Conservation (phyloP, 1,140 invertebrate genomes). For the Tetragnatha versicolor region DNA sequence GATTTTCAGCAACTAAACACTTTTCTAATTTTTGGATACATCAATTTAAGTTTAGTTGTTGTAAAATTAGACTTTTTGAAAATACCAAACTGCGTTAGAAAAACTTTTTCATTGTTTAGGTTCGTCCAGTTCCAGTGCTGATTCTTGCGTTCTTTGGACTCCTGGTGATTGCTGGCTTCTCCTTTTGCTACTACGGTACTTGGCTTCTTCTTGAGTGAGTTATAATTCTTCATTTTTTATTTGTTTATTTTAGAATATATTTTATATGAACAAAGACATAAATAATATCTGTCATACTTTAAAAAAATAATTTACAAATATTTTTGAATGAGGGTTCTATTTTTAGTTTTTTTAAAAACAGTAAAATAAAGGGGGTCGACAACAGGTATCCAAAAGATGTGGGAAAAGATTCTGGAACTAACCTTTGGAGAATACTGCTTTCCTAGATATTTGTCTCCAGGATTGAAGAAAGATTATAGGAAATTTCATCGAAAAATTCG, state of each 20-base stretch:
- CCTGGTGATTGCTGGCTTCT: constrained; percentile 78
- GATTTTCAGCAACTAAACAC: background rate
- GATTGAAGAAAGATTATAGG: too few species aligned
- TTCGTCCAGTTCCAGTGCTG: constrained; percentile 80
- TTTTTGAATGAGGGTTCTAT: background rate
- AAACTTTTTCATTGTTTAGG: constrained; percentile 61
- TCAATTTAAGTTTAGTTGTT: background rate
- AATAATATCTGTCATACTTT: background rate
- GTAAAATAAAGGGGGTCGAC: background rate
- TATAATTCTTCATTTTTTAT: background rate
- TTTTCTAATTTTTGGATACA: background rate
- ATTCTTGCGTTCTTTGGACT: constrained; percentile 76
- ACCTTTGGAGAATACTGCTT: too few species aligned
- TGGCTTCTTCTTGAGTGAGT: constrained; percentile 88
- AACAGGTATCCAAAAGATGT: background rate
- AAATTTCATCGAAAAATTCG: too few species aligned
- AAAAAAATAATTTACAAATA: background rate
- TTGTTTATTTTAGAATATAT: background rate
- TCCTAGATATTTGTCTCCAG: too few species aligned
- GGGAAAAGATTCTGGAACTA: background rate
- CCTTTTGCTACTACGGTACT: constrained; percentile 87
- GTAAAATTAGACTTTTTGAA: background rate
- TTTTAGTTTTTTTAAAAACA: background rate
- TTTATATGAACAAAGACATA: background rate
- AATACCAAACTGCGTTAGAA: background rate